A percentile compares a stretch with the other conserved stretches of the same genome.
Evolutionary conservation across 2,113 vertebrate species (phyloP).

Genomic region (Urocitellus parryii): DNA sequence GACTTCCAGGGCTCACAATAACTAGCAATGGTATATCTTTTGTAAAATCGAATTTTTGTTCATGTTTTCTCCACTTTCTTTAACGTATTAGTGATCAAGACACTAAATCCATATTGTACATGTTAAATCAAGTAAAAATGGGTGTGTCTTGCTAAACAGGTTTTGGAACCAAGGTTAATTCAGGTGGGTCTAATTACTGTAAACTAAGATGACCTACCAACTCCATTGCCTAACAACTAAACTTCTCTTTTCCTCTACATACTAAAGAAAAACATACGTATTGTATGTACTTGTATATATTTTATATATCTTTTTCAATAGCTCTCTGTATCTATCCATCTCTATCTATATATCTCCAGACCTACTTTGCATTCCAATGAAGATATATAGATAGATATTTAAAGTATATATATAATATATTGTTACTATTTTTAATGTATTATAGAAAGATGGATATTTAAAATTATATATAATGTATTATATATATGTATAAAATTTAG

Average conservation of each 20-base stretch:
- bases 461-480: no score
- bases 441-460: no score
- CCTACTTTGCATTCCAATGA: no score
- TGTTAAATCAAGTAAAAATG: not conserved
- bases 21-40: not conserved
- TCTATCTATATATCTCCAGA: no score
- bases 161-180: conserved; percentile 9
- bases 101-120: not conserved
- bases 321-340: no score
- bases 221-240: not conserved
- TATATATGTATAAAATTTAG: not conserved
- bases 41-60: not conserved
- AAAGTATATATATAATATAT: no score
- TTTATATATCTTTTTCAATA: not conserved
- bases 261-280: not conserved
- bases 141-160: not conserved
- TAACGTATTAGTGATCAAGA: not conserved
- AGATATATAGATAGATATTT: not conserved
- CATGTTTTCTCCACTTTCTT: not conserved
- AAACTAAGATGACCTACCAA: not conserved
- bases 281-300: not conserved
- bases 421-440: no score
- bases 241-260: not conserved
- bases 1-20: not conserved
- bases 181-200: not conserved